phyloP scores from a whole-genome alignment of 2,797 vertebrate genomes.

The Delichon dasypus region DNA sequence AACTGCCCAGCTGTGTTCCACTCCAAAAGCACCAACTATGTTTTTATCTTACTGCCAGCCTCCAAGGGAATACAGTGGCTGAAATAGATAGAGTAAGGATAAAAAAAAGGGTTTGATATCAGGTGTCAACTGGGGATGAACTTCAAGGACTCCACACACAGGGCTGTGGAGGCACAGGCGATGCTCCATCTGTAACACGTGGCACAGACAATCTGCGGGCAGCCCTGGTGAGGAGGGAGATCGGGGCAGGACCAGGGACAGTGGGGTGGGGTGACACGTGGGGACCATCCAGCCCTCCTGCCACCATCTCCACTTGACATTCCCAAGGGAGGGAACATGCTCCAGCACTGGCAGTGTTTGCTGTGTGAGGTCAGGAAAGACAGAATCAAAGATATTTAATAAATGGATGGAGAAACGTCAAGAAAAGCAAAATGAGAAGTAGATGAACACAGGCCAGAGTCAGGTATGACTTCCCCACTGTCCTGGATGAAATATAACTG shows the following conservation, averaged over 20 bases:
- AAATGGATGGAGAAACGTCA: accelerated
- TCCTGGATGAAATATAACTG: accelerated
- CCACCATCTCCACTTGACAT: background rate
- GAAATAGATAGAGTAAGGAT: background rate
- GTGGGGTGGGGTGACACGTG: accelerated
- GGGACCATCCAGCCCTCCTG: background rate
- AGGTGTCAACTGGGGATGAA: background rate
- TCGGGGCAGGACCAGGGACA: accelerated
- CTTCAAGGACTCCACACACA: background rate
- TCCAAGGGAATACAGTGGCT: background rate
- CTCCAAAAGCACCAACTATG: background rate
- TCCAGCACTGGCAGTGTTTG: no score
- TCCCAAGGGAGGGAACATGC: accelerated
- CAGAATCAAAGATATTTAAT: background rate
- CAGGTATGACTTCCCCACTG: background rate
- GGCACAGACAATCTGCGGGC: background rate
- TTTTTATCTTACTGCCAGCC: background rate
- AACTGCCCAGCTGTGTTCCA: no score
- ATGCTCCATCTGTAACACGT: background rate
- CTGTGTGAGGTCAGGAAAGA: background rate
- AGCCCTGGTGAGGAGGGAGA: background rate
- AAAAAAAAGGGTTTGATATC: background rate
- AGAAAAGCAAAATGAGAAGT: background rate
- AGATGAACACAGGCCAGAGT: accelerated
- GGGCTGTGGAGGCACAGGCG: accelerated